A percentile compares a stretch with the other conserved stretches of the same genome.
phyloP scores from a whole-genome alignment of 2,113 vertebrate species.

The Marcusenius ussheri region DNA sequence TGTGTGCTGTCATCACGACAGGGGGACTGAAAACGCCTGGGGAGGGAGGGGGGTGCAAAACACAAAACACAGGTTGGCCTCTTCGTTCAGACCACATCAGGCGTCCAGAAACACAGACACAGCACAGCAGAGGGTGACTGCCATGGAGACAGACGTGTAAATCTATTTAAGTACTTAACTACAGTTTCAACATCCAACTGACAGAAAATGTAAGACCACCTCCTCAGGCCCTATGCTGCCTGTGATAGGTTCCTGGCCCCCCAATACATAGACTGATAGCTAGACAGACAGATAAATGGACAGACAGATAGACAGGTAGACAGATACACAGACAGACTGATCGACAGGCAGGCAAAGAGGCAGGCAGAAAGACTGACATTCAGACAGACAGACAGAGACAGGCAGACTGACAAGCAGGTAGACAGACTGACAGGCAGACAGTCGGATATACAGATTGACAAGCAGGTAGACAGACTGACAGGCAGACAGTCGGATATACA shows the following conservation, averaged over 20 bases:
- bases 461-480: not conserved
- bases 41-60: not conserved
- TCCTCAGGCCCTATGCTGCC: not conserved
- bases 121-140: not conserved
- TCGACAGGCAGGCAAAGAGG: no score
- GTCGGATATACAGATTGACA: not conserved
- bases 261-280: not conserved
- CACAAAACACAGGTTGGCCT: not conserved
- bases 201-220: not conserved
- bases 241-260: not conserved
- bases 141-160: not conserved
- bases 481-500: not conserved
- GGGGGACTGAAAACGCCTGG: slow-evolving; percentile 9
- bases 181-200: not conserved
- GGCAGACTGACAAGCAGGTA: not conserved
- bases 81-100: not conserved
- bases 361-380: no score
- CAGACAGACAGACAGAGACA: no score
- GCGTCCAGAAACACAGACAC: not conserved
- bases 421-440: not conserved
- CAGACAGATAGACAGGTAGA: not conserved
- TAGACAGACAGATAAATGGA: not conserved
- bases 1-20: slow-evolving; percentile 33
- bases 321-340: no score
- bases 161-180: not conserved